phyloP scores from a whole-genome alignment of 2,888 invertebrate species.

The Apamea monoglypha region DNA sequence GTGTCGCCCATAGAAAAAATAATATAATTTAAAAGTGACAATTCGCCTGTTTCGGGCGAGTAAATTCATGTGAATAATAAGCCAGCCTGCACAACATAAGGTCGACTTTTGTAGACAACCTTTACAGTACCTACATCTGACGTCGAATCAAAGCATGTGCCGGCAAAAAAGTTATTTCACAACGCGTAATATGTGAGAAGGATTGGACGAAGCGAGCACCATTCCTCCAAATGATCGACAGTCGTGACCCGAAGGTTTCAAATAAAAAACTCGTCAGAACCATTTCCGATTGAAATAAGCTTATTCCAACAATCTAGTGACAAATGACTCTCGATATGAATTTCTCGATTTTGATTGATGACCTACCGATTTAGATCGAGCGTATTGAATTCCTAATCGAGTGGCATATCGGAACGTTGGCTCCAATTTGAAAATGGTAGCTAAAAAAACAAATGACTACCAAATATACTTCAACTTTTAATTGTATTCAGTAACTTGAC shows the following conservation, averaged over 20 bases:
- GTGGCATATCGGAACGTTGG: conserved; percentile 3
- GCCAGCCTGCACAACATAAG: background rate
- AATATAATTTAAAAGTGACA: too few relatives aligned
- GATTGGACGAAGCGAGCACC: background rate
- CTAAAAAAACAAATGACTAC: background rate
- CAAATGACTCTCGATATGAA: conserved; percentile 72
- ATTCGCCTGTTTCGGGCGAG: background rate
- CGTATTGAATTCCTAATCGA: conserved; percentile 51
- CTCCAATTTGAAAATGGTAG: conserved; percentile 38
- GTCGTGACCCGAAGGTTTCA: conserved; percentile 55
- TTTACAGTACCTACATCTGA: background rate
- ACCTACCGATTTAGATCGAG: conserved; percentile 48
- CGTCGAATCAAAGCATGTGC: background rate
- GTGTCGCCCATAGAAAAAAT: too few relatives aligned
- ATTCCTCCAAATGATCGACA: conserved; percentile 59
- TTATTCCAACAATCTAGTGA: conserved; percentile 68
- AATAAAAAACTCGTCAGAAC: conserved; percentile 71
- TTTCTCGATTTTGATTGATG: conserved; percentile 62
- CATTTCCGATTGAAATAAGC: conserved; percentile 68
- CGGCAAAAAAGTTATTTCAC: conserved; percentile 27
- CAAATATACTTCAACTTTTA: background rate
- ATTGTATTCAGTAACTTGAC: too few relatives aligned
- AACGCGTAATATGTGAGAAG: conserved; percentile 18
- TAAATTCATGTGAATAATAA: too few relatives aligned
- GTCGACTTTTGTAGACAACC: background rate